These are phyloP conservation scores for Subanguina moxae DNA, from an alignment of 1,140 invertebrate species.

Conservation along the genomic window DNA sequence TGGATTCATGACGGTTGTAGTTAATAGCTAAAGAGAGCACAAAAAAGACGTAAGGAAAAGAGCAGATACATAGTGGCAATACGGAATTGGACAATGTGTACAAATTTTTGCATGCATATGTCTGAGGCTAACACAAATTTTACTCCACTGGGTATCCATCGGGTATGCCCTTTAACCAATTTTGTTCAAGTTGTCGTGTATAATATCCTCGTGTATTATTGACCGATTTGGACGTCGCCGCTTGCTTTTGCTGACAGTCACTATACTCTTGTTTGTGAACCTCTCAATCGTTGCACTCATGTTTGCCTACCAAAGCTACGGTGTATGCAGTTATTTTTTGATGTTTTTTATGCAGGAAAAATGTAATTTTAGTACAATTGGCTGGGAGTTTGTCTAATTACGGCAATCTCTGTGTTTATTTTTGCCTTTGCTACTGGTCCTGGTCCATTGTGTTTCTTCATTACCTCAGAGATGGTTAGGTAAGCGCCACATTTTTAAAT, in stretches of 20 bases:
- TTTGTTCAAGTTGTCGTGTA: conserved; percentile 36
- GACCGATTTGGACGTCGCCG: conserved; percentile 52
- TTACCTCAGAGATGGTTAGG: conserved; percentile 48
- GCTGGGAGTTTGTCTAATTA: conserved; percentile 46
- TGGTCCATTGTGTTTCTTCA: conserved; percentile 51
- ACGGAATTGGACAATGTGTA: no score
- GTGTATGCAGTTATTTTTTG: background rate
- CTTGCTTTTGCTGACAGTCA: conserved; percentile 42
- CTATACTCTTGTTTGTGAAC: conserved; percentile 45
- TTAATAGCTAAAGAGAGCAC: no score
- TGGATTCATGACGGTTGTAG: no score
- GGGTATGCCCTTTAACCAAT: background rate
- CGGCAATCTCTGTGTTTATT: conserved; percentile 48
- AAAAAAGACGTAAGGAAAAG: no score
- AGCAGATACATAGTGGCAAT: no score
- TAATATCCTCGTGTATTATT: conserved; percentile 40
- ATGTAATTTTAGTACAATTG: conserved; percentile 36
- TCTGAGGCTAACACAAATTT: no score
- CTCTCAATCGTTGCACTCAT: conserved; percentile 48
- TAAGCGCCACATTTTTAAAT: background rate
- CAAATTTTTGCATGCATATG: no score
- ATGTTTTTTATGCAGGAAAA: no score
- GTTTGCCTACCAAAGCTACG: conserved; percentile 41
- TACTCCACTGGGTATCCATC: no score
- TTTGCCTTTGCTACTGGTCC: conserved; percentile 50